Percentiles rank a stretch among this genome's conserved stretches.
Evolutionary conservation across 2,113 vertebrate species (phyloP).

Genomic region (Thryonomys swinderianus): DNA sequence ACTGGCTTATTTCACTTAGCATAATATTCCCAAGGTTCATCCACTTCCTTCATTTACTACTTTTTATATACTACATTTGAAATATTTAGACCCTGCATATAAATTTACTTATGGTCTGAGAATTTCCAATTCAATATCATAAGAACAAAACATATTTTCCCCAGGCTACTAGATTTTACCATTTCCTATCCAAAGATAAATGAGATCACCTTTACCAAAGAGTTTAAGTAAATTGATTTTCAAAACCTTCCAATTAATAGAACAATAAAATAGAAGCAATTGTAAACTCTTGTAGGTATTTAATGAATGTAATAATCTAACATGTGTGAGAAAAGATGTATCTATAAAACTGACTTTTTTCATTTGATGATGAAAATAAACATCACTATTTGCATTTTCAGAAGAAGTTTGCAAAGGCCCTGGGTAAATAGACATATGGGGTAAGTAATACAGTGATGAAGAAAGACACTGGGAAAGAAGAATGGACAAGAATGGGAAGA

Average conservation of each 20-base stretch:
- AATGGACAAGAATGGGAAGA: constrained; percentile 7
- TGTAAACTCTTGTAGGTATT: constrained; percentile 29
- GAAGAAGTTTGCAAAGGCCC: not conserved
- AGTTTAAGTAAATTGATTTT: constrained; percentile 15
- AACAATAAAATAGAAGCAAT: not conserved
- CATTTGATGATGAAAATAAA: constrained; percentile 47
- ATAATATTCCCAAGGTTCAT: not conserved
- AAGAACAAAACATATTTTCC: constrained; percentile 27
- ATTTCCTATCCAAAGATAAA: constrained; percentile 55
- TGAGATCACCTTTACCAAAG: not conserved
- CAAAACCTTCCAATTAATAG: not conserved
- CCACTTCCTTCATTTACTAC: constrained; percentile 8
- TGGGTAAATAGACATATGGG: not conserved
- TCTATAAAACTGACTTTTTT: constrained; percentile 54
- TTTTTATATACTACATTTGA: not conserved
- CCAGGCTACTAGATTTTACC: constrained; percentile 21
- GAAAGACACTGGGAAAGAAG: constrained; percentile 1
- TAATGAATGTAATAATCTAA: constrained; percentile 53
- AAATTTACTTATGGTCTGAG: constrained; percentile 30
- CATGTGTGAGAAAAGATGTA: not conserved
- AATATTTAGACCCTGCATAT: constrained; percentile 46
- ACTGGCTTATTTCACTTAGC: not conserved
- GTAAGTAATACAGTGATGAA: constrained; percentile 31
- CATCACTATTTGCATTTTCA: constrained; percentile 42
- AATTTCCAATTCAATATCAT: not conserved